These are phyloP conservation scores for Lobophora halterata DNA, from an alignment of 2,888 invertebrate genomes.

Conservation along the genomic window DNA sequence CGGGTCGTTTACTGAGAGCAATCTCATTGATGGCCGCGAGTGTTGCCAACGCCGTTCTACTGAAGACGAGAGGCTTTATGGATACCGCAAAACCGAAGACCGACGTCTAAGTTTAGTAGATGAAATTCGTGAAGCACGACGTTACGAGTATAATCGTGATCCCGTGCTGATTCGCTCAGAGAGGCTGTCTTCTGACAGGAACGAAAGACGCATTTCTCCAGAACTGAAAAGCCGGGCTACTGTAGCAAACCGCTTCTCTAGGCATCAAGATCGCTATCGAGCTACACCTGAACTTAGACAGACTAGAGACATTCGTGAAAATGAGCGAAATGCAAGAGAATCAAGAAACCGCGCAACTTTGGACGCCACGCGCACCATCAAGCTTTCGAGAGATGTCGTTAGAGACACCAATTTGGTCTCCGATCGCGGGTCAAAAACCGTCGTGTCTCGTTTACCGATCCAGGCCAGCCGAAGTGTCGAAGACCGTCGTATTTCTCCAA, in stretches of 20 bases:
- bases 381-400: slow-evolving; percentile 12
- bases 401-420: background rate
- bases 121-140: slow-evolving; percentile 33
- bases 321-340: slow-evolving; percentile 17
- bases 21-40: slow-evolving; percentile 67
- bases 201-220: slow-evolving; percentile 14
- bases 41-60: slow-evolving; percentile 49
- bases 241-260: slow-evolving; percentile 9
- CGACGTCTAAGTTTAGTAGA: slow-evolving; percentile 13
- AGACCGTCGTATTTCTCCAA: slow-evolving; percentile 11
- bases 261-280: too few species aligned
- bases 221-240: slow-evolving; percentile 5
- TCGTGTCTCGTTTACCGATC: slow-evolving; percentile 19
- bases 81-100: slow-evolving; percentile 14
- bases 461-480: slow-evolving; percentile 12
- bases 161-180: slow-evolving; percentile 18
- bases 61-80: slow-evolving; percentile 39
- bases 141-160: slow-evolving; percentile 34
- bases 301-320: too few species aligned
- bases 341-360: slow-evolving; percentile 14
- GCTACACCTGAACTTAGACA: too few species aligned
- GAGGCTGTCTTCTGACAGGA: slow-evolving; percentile 13
- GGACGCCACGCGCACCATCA: slow-evolving; percentile 16
- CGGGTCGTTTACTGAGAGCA: slow-evolving; percentile 55
- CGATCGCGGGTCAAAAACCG: slow-evolving; percentile 10